Evolutionary conservation across 2,113 vertebrate species (phyloP).

Genomic region (mouse (Mus musculus)): GRCm39 chr13:117260501-117261000

Average conservation of each 20-base stretch:
- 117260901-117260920: slow-evolving; percentile 45
- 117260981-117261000: slow-evolving; percentile 33
- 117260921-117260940: slow-evolving; percentile 36
- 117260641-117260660: slow-evolving; percentile 79
- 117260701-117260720: slow-evolving; percentile 68
- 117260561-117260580: slow-evolving; percentile 56
- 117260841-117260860: slow-evolving; percentile 64
- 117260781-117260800: slow-evolving; percentile 68
- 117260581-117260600: slow-evolving; percentile 48
- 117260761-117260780: slow-evolving; percentile 63
- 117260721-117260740: slow-evolving; percentile 70
- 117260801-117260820: slow-evolving; percentile 65
- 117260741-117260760: slow-evolving; percentile 70
- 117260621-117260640: slow-evolving; percentile 68
- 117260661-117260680: slow-evolving; percentile 68
- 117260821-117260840: slow-evolving; percentile 50
- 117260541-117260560: slow-evolving; percentile 69
- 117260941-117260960: background rate
- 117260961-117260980: background rate
- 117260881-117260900: slow-evolving; percentile 29
- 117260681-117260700: slow-evolving; percentile 65
- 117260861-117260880: slow-evolving; percentile 65
- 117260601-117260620: slow-evolving; percentile 70
- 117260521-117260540: slow-evolving; percentile 71
- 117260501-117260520: slow-evolving; percentile 28